phyloP scores from a whole-genome alignment of 2,113 vertebrate species.

The Lophura nycthemera region DNA sequence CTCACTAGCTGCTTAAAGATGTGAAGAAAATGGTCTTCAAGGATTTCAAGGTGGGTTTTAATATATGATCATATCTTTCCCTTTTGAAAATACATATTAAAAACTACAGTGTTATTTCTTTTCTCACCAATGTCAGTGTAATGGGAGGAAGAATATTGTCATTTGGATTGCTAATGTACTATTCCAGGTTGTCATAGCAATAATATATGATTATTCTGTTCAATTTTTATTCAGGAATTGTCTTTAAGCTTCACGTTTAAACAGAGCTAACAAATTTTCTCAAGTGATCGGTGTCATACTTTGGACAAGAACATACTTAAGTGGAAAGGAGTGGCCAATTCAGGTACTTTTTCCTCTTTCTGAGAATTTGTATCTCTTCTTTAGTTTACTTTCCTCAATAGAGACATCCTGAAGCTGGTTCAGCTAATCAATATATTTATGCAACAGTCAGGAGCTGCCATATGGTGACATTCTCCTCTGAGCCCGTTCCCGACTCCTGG shows the following conservation, averaged over 20 bases:
- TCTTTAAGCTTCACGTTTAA: background rate
- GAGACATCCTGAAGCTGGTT: conserved; percentile 44
- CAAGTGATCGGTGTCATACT: fast-evolving
- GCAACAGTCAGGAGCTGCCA: conserved; percentile 62
- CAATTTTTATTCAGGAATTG: conserved; percentile 33
- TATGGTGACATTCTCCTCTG: conserved; percentile 67
- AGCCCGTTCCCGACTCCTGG: conserved; percentile 44
- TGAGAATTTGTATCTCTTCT: background rate
- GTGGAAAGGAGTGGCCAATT: background rate
- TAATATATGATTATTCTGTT: conserved; percentile 4
- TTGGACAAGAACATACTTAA: background rate
- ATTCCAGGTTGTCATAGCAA: conserved; percentile 14
- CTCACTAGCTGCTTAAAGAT: background rate
- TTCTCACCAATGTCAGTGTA: background rate
- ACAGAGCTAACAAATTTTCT: conserved; percentile 19
- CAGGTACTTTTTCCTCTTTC: background rate
- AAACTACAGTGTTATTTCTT: background rate
- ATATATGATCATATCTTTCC: background rate
- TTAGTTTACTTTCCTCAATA: conserved; percentile 2
- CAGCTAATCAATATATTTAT: conserved; percentile 66
- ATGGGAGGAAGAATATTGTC: background rate
- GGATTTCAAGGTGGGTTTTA: background rate
- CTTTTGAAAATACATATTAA: background rate
- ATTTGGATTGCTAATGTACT: conserved; percentile 6
- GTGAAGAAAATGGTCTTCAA: background rate